These are phyloP conservation scores for Sebastes jordani DNA, from an alignment of 2,797 vertebrate species.

Conservation along the genomic window DNA sequence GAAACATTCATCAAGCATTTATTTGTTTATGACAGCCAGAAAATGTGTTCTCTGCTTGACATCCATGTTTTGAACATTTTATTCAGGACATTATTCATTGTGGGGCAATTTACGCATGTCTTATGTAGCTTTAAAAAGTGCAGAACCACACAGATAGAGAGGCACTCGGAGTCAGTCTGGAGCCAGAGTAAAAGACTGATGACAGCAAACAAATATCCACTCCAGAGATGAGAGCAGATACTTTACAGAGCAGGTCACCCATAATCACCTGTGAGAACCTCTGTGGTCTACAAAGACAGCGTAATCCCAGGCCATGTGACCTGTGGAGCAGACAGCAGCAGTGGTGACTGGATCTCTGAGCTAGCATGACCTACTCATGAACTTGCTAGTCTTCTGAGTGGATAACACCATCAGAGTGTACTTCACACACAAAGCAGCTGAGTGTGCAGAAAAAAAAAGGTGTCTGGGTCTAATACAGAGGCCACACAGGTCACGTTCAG, in stretches of 20 bases:
- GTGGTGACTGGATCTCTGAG: conserved; percentile 70
- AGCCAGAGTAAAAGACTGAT: conserved; percentile 42
- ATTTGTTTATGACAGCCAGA: conserved; percentile 11
- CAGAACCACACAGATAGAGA: conserved; percentile 62
- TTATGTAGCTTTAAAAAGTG: conserved; percentile 57
- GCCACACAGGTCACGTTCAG: neutral
- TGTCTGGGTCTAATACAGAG: neutral
- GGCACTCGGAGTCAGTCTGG: conserved; percentile 39
- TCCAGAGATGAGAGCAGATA: conserved; percentile 66
- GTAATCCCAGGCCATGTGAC: conserved; percentile 79
- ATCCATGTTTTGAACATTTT: conserved; percentile 31
- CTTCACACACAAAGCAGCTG: conserved; percentile 7
- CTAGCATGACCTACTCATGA: conserved; percentile 41
- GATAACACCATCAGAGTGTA: conserved; percentile 17
- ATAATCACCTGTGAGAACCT: conserved; percentile 84
- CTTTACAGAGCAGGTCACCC: conserved; percentile 59
- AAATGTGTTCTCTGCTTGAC: neutral
- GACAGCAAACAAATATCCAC: conserved; percentile 74
- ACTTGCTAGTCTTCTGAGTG: conserved; percentile 29
- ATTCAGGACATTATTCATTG: conserved; percentile 19
- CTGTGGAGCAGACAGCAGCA: conserved; percentile 81
- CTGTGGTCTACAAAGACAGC: conserved; percentile 77
- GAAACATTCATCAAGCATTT: conserved; percentile 33
- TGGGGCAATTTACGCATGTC: conserved; percentile 37
- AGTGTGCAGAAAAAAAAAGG: neutral